Percentiles rank a stretch among this genome's conserved stretches.
Conservation (phyloP, 2,113 vertebrate genomes). For the Tautogolabrus adspersus region DNA sequence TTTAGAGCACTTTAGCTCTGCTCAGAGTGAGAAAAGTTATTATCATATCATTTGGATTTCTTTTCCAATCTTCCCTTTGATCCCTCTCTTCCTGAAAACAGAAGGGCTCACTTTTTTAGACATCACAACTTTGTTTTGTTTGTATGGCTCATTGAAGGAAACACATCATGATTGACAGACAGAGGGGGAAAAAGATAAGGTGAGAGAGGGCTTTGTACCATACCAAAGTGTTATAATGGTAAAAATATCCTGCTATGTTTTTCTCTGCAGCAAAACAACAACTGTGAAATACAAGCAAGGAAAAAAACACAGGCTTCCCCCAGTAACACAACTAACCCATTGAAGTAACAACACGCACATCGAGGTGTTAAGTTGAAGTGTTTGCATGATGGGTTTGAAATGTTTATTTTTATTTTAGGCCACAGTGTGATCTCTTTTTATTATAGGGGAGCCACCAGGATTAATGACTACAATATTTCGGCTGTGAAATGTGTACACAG, state of each 20-base stretch:
- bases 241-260: not conserved
- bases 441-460: conserved; percentile 13
- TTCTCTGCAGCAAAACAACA: not conserved
- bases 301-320: not conserved
- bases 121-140: no score
- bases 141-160: not conserved
- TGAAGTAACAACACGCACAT: conserved; percentile 10
- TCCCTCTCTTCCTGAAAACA: not conserved
- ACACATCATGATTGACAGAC: not conserved
- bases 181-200: not conserved
- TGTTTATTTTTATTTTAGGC: conserved; percentile 29
- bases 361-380: not conserved
- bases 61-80: conserved; percentile 6
- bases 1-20: conserved; percentile 1
- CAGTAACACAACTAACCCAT: not conserved
- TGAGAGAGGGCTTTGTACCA: not conserved
- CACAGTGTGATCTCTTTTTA: conserved; percentile 14
- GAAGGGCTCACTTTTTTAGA: not conserved
- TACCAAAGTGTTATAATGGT: not conserved
- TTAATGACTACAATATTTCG: conserved; percentile 26
- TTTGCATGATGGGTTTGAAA: conserved; percentile 4
- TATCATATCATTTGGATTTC: not conserved
- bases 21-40: conserved; percentile 8
- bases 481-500: conserved; percentile 25
- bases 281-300: not conserved